These are phyloP conservation scores for Troilus luridus DNA, from an alignment of 2,888 invertebrate species.

Conservation along the genomic window DNA sequence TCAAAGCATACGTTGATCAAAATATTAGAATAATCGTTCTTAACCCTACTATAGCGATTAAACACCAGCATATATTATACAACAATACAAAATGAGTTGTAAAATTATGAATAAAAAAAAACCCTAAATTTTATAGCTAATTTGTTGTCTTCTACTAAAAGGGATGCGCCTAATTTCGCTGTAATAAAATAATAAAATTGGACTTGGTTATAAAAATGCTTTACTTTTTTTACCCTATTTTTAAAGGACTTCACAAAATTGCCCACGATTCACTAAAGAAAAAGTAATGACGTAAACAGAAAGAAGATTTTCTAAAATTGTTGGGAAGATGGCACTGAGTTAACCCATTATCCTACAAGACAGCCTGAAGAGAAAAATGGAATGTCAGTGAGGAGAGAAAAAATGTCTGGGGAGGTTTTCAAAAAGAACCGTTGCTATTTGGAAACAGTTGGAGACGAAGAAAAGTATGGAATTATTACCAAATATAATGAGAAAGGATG, in stretches of 20 bases:
- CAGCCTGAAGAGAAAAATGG: background rate
- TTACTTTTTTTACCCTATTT: background rate
- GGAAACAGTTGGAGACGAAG: too few species aligned
- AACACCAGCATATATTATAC: too few species aligned
- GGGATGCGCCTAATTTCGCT: background rate
- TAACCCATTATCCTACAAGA: background rate
- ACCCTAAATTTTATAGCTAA: too few species aligned
- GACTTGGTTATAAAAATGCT: background rate
- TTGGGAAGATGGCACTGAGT: background rate
- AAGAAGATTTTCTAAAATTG: constrained; percentile 7
- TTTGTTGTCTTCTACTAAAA: too few species aligned
- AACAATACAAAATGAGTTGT: too few species aligned
- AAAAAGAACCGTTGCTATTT: too few species aligned
- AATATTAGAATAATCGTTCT: too few species aligned
- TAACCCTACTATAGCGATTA: too few species aligned
- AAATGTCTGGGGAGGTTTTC: background rate
- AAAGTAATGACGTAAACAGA: background rate
- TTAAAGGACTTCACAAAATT: background rate
- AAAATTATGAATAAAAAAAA: too few species aligned
- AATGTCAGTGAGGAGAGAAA: background rate
- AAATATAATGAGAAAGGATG: too few species aligned
- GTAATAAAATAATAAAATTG: background rate
- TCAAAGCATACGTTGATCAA: too few species aligned
- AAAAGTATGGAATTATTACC: too few species aligned
- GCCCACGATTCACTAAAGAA: background rate